Evolutionary conservation across 2,888 invertebrate genomes (phyloP), one percentile per base, ranked within the genome.

Genomic region (Drosophila diplacantha): DNA sequence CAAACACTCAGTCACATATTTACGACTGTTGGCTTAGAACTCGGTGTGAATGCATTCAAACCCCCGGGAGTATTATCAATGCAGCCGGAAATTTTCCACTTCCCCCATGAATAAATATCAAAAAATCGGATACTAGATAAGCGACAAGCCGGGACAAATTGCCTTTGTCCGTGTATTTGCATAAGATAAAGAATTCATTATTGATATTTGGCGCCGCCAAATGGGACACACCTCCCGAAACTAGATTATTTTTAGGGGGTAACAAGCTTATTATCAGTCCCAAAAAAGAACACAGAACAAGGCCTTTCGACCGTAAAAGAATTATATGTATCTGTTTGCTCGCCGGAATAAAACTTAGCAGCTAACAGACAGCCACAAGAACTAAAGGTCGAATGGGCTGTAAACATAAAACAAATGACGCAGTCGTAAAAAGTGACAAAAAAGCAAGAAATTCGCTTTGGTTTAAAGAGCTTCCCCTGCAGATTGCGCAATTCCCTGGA

Each of bases 301-400:
- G 73, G 70, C 57, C 68, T 44, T 44, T 29, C 57, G 12, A 22
- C 31, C 57, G 31, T 43, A 51, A 62, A 44, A 44, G 29, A 16
- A 31, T 41, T 24, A 32, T 52, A 43, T 62, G 24, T 43, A 31
- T 20, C 39, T 59, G 59, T 47, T 59, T 59, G 38, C 14, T 46
- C 12, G 24, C 14, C 37, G 38, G 38, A 31, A 58, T 31, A 22
- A 16, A 35, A 22, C 22, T 20, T n/a, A 31, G 22, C 16, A 29
- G 37, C 22, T 5, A 20, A 26, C 31, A 43, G 26, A 35, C 22
- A 29, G 56, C 37, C 5, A 35, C 12, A 43, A 37, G 22, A 66
- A 39, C 35, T 41, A 53, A 74, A 78, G 78, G 82, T 80, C 82
- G 62, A 73, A 73, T 62, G 80, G 77, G 65, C 65, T 76, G 82